Evolutionary conservation across 1,140 invertebrate genomes (phyloP), one percentile per base, ranked within the genome.

Genomic region (Orchesella cincta): DNA sequence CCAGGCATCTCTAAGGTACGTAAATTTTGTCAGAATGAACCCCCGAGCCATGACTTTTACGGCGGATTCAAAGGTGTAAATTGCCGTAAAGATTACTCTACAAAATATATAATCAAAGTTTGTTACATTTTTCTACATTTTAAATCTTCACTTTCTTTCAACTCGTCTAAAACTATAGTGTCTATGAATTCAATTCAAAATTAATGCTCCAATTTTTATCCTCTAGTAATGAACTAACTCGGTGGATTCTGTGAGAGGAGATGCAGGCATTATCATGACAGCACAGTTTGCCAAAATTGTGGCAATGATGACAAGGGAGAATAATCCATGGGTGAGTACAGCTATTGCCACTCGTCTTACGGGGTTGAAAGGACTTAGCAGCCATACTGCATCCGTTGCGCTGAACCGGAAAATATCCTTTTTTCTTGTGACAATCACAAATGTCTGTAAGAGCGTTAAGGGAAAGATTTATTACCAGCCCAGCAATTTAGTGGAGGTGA

Each of bases 1-100:
- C 97, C 97, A 98, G 91, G 96, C 94, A 93, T 99, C 97, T 92
- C 97, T 93, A 91, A 99, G 93, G 93, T 98, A 99, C 89, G 97
- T 98, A 92, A 98, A 98, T 89, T 92, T 92, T 91, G 96, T 92
- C 88, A 98, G 90, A 90, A 98, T 96, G 91, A 98, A 98, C 89
- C 97, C 97, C 91, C 97, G 92, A 86, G 96, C 96, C 92, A 97
- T 93, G 89, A 98, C 93, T 93, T 98, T 98, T 88, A 98, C 93
- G 87, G 95, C 92, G 87, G 95, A 96, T 91, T 99, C 97, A 90
- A 98, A 94, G 87, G 95, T 97, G 92, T 99, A 99, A 91, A 98
- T 98, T 88, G 93, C 95, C 88, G 96, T 97, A 92, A 98, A 99
- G 90, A 98, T 93, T 89, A 98, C 95, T 93, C 97, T 99, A 73